phyloP scores from a whole-genome alignment of 2,888 invertebrate species.

The Norana najaformis region DNA sequence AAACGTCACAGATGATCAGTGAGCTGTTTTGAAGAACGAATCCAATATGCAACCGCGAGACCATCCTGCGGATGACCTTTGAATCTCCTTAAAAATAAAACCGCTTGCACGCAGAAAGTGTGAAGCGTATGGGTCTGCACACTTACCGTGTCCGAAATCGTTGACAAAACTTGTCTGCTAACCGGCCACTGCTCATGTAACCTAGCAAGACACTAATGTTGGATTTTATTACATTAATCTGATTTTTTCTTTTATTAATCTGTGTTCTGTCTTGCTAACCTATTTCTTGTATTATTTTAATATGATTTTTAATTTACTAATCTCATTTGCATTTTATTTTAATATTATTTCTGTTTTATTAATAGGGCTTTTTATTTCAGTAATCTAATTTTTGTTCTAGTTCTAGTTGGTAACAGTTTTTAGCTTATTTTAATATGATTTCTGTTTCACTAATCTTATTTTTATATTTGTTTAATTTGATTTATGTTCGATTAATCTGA shows the following conservation, averaged over 20 bases:
- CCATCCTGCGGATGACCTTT: too few species aligned
- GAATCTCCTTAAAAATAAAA: too few species aligned
- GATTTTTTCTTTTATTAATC: not conserved
- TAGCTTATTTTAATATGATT: not conserved
- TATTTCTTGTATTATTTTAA: not conserved
- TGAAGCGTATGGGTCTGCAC: too few species aligned
- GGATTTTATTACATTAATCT: too few species aligned
- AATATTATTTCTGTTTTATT: not conserved
- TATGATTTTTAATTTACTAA: not conserved
- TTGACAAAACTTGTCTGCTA: not conserved
- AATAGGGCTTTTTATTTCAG: not conserved
- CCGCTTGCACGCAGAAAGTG: too few species aligned
- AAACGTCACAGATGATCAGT: not conserved
- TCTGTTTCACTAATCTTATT: not conserved
- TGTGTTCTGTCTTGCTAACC: too few species aligned
- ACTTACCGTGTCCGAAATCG: not conserved
- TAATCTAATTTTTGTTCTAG: too few species aligned
- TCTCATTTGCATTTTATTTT: not conserved
- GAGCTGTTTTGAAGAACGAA: too few species aligned
- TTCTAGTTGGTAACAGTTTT: not conserved
- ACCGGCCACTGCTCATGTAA: too few species aligned
- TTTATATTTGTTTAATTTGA: not conserved
- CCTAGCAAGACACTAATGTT: not conserved
- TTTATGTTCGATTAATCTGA: not conserved
- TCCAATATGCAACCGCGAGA: too few species aligned